These are phyloP conservation scores for Oscheius sp. DNA, from an alignment of 1,140 invertebrate genomes.

Conservation along the genomic window DNA sequence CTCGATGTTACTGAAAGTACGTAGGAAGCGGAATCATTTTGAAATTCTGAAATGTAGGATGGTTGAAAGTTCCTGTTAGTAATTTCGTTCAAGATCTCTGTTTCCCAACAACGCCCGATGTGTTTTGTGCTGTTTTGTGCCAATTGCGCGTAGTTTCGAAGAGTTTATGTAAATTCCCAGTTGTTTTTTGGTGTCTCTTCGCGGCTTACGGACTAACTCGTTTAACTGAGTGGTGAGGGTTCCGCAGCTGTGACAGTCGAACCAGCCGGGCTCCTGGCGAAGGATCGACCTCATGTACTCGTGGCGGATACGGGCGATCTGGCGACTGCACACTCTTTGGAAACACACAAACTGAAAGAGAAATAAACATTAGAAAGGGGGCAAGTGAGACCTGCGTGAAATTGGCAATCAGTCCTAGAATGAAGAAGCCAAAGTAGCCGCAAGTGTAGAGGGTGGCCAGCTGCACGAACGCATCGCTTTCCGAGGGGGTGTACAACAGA, in stretches of 20 bases:
- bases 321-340: not conserved
- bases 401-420: not conserved
- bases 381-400: not conserved
- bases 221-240: constrained; percentile 82
- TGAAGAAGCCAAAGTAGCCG: not conserved
- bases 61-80: not conserved
- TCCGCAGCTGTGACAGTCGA: constrained; percentile 77
- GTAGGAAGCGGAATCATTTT: not conserved
- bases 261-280: constrained; percentile 84
- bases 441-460: not conserved
- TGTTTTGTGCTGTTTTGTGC: no score
- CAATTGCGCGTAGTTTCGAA: no score
- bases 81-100: no score
- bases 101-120: no score
- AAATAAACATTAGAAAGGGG: not conserved
- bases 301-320: constrained; percentile 64
- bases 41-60: not conserved
- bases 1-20: constrained; percentile 77
- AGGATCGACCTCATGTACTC: constrained; percentile 74
- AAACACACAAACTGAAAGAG: not conserved
- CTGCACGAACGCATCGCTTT: not conserved
- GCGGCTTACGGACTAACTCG: constrained; percentile 79
- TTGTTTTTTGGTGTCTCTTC: no score
- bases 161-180: no score
- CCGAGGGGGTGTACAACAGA: not conserved